A percentile compares a stretch with the other conserved stretches of the same genome.
Conservation (phyloP, 2,797 vertebrate species). For the Carapus acus region DNA sequence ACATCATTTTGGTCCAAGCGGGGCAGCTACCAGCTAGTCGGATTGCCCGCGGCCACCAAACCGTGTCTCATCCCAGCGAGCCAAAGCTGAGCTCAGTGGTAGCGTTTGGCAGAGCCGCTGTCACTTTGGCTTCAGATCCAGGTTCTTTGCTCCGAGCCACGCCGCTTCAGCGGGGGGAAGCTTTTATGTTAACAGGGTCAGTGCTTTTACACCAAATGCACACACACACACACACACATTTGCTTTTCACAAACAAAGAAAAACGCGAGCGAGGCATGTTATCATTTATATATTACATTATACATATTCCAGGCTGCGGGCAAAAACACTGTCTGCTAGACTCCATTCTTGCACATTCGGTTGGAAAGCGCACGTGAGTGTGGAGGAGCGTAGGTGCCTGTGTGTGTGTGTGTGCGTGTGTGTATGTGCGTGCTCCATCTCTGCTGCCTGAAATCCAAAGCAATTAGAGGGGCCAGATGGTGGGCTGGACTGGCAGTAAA, state of each 20-base stretch:
- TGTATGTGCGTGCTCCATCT: constrained; percentile 52
- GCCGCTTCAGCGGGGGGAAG: constrained; percentile 43
- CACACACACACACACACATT: too few relatives aligned
- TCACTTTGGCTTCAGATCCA: constrained; percentile 66
- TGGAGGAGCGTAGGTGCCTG: too few relatives aligned
- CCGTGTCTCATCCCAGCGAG: constrained; percentile 52
- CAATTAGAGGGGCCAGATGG: constrained; percentile 78
- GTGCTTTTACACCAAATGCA: constrained; percentile 31
- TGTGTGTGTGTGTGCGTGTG: constrained; percentile 17
- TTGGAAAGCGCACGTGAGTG: constrained; percentile 37
- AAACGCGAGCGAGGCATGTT: constrained; percentile 26
- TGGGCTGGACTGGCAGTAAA: constrained; percentile 65
- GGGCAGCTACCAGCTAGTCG: constrained; percentile 39
- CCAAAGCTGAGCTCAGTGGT: constrained; percentile 46
- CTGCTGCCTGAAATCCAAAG: constrained; percentile 71
- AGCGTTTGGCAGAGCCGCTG: constrained; percentile 45
- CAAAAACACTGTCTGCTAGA: constrained; percentile 49
- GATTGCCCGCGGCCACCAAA: constrained; percentile 39
- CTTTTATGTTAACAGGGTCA: constrained; percentile 45
- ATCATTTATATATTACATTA: constrained; percentile 44
- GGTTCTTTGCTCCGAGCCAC: constrained; percentile 43
- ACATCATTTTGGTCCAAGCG: constrained; percentile 30
- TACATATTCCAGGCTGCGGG: constrained; percentile 27
- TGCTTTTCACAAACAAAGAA: constrained; percentile 24
- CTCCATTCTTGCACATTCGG: constrained; percentile 43